Evolutionary conservation across 2,888 invertebrate genomes (phyloP), one percentile per base, ranked within the genome.

Genomic region (Zygaena filipendulae): DNA sequence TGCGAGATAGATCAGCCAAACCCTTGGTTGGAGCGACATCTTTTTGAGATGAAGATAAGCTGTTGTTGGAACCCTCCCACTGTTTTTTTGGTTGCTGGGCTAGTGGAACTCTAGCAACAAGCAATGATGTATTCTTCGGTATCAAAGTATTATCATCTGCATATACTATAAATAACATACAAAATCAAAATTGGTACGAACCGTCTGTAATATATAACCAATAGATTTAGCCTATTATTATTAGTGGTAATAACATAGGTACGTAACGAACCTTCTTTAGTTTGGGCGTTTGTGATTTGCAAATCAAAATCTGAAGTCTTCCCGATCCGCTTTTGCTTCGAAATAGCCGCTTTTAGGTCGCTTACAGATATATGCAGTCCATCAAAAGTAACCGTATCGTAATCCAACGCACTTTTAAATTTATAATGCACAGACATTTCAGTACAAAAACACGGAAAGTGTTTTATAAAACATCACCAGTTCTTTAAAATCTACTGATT

Each of bases 371-470:
- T 97, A 66, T 96, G 93, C 34, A 98, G 83, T 34, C 97, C 98
- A 84, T 97, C 97, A 66, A 97, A 97, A 20, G 95, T 94, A 39
- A 99, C 89, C 5, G 97, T 97, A 63, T 97, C 96, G 80, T 91
- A 96, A 67, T 97, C 95, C 59, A 95, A 82, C 36, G 95, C 92
- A 57, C 96, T 95, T 82, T 97, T 97, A 67, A 99, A 98, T 75
- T 98, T 98, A 80, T 97, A 99, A 75, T 98, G 97, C 44, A 99
- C 95, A 56, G 96, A 97, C 90, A 95, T 95, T 59, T 64, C 79
- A 57, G 49, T 39, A 45, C 39, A 41, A 29, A 32, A 30, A 35
- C 34, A 34, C 39, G 30, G 29, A 39, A 41, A 24, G 26, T 35
- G 41, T 42, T 42, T 40, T 40, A 41, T 47, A 44, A 42, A 58